Percentiles rank a stretch among this genome's conserved stretches.
Conservation (phyloP, 2,797 vertebrate genomes). For the Crypturellus tataupa region DNA sequence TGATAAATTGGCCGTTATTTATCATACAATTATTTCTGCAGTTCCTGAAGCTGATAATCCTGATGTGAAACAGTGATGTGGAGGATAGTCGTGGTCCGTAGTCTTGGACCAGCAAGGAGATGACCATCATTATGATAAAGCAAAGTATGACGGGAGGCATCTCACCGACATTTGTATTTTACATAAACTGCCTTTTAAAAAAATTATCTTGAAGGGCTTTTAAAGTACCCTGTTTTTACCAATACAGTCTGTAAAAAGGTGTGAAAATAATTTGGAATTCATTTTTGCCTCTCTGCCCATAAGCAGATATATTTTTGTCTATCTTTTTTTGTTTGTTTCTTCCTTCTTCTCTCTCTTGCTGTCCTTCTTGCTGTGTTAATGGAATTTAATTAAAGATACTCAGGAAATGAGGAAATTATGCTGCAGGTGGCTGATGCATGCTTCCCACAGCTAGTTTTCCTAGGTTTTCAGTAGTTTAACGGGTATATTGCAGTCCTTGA, state of each 20-base stretch:
- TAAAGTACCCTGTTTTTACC: background rate
- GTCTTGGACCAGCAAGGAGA: background rate
- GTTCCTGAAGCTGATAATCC: constrained; percentile 12
- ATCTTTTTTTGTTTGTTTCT: background rate
- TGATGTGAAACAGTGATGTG: background rate
- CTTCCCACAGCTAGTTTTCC: background rate
- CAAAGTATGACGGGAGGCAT: background rate
- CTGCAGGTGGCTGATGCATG: background rate
- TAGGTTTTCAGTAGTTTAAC: background rate
- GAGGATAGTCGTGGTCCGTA: background rate
- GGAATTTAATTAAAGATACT: background rate
- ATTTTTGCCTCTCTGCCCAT: background rate
- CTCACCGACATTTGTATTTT: background rate
- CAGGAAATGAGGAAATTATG: background rate
- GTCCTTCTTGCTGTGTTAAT: background rate
- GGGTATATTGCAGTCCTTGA: constrained; percentile 31
- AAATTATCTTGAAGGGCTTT: background rate
- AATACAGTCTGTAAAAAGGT: background rate
- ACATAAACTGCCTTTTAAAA: background rate
- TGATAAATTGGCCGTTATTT: background rate
- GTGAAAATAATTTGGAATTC: background rate
- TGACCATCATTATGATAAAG: background rate
- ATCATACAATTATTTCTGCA: background rate
- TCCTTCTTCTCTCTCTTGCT: background rate
- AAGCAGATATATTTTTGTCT: background rate